phyloP scores from a whole-genome alignment of 2,888 invertebrate genomes.

The Psylliodes chrysocephalus region DNA sequence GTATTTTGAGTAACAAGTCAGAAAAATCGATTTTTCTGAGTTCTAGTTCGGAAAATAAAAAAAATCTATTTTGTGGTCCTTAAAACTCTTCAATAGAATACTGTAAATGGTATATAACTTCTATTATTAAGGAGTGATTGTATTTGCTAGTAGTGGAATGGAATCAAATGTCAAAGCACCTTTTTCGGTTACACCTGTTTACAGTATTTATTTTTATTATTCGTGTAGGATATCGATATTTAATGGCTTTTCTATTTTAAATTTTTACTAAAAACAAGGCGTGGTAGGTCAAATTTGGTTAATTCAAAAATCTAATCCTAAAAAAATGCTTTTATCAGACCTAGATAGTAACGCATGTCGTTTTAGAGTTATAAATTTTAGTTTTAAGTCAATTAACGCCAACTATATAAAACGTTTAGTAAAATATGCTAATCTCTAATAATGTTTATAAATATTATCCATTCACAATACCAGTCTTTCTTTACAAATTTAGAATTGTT shows the following conservation, averaged over 20 bases:
- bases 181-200: neutral
- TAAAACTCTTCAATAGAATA: too few species aligned
- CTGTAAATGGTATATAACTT: too few species aligned
- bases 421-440: conserved; percentile 9
- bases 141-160: too few species aligned
- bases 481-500: neutral
- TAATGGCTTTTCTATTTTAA: neutral
- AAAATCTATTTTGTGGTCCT: too few species aligned
- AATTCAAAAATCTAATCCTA: neutral
- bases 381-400: neutral
- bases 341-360: neutral
- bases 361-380: neutral
- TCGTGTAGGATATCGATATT: neutral
- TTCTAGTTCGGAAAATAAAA: too few species aligned
- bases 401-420: neutral
- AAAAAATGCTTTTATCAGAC: conserved; percentile 5
- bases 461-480: neutral
- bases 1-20: too few species aligned
- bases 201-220: neutral
- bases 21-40: too few species aligned
- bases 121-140: too few species aligned
- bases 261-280: neutral
- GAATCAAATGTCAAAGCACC: too few species aligned
- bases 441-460: neutral
- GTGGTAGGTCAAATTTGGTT: neutral